These are phyloP conservation scores for Neotragus moschatus DNA, from an alignment of 2,113 vertebrate genomes.

Conservation along the genomic window DNA sequence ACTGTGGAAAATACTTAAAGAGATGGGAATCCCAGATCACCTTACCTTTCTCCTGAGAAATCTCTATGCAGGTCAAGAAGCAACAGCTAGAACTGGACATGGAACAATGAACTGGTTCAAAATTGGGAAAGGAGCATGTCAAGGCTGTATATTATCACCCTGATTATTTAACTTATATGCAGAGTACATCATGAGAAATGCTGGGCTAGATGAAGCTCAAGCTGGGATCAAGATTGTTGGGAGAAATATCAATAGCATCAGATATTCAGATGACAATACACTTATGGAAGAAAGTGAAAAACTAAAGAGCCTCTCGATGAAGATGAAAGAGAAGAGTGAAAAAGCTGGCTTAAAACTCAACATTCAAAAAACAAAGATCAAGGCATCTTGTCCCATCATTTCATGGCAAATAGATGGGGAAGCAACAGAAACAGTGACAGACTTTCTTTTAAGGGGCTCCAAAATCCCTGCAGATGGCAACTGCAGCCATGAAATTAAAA, in stretches of 20 bases:
- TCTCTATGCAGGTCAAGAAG: not conserved
- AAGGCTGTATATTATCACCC: not conserved
- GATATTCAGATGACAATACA: not conserved
- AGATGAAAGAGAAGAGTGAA: not conserved
- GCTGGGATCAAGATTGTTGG: not conserved
- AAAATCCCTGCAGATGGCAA: not conserved
- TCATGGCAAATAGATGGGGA: not conserved
- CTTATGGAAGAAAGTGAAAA: not conserved
- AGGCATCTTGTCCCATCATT: not conserved
- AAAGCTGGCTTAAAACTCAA: not conserved
- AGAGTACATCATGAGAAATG: not conserved
- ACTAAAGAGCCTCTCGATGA: not conserved
- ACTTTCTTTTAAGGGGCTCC: not conserved
- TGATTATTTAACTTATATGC: not conserved
- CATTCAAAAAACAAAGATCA: not conserved
- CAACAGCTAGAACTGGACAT: not conserved
- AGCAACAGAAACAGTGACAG: not conserved
- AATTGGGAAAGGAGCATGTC: rapidly evolving
- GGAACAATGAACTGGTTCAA: not conserved
- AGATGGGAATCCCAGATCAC: not conserved
- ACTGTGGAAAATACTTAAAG: not conserved
- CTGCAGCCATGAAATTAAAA: not conserved
- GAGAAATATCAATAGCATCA: not conserved
- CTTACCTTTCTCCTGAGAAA: not conserved
- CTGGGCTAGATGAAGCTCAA: not conserved